A percentile compares a stretch with the other conserved stretches of the same genome.
These are phyloP conservation scores for Plebejus melissa DNA, from an alignment of 2,888 invertebrate genomes.

Conservation along the genomic window DNA sequence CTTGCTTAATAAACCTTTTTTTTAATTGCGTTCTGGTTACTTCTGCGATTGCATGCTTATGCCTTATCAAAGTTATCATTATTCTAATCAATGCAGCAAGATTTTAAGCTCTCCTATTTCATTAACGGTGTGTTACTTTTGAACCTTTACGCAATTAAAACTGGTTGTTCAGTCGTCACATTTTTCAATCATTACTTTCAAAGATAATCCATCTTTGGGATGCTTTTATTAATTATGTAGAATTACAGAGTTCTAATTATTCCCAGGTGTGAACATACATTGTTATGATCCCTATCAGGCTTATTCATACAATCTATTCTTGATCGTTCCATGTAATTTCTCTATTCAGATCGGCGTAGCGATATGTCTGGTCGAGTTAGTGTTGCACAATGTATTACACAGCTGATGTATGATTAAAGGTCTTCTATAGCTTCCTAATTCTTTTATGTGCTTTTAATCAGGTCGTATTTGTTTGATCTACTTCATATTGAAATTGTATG, in stretches of 20 bases:
- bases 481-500: background rate
- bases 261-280: constrained; percentile 5
- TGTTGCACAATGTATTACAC: constrained; percentile 28
- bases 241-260: background rate
- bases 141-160: background rate
- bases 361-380: constrained; percentile 27
- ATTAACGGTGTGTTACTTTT: background rate
- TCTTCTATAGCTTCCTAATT: constrained; percentile 14
- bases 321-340: constrained; percentile 27
- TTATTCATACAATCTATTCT: constrained; percentile 20
- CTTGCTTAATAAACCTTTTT: background rate
- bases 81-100: background rate
- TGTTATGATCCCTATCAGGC: constrained; percentile 7
- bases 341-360: constrained; percentile 26
- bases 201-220: background rate
- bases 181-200: background rate
- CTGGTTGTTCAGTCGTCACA: background rate
- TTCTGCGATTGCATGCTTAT: background rate
- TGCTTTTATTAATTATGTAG: background rate
- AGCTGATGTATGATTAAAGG: constrained; percentile 21
- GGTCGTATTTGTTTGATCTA: background rate
- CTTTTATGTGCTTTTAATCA: constrained; percentile 16
- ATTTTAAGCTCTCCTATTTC: background rate
- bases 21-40: background rate
- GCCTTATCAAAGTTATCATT: background rate